Evolutionary conservation across 2,888 invertebrate genomes (phyloP), one percentile per base, ranked within the genome.

Genomic region (Germaria angustata): DNA sequence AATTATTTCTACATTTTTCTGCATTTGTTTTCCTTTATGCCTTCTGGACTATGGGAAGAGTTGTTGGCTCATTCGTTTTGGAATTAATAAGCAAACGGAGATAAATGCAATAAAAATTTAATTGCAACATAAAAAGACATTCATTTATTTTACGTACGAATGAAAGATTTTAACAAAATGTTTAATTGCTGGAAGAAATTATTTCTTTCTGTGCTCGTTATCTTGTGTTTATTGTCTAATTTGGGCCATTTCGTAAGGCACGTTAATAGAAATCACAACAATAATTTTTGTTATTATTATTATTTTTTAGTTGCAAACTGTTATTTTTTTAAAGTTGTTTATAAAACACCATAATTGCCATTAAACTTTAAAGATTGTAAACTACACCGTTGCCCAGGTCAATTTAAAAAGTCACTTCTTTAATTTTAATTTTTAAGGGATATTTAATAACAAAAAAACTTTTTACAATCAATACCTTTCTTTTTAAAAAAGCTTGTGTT

Each of bases 101-200:
- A 55, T 75, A 65, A 65, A 75, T 66, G 57, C 15, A 39, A 57
- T 55, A 49, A 79, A 79, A 22, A 17, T 49, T 69, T 77, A 77
- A 76, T 66, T 59, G 76, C 59, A 41, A 34, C 81, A 72, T 76
- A 66, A 65, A 69, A 55, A 65, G 55, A 76, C 63, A 65, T 71
- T 57, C n/a, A 39, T n/a, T 15, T 34, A 36, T 73, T 73, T 72
- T 15, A 32, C 32, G 57, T 15, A 44, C 32, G 22, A 28, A 20
- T 32, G 13, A 6, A 69, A 69, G 55, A 44, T 53, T 61, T 49
- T 24, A 66, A 36, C 63, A 22, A 61, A 53, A 17, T 44, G 9
- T 65, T 69, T 36, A 76, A 49, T 59, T 59, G n/a, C 22, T 71
- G 49, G 24, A 59, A 32, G 36, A 72, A 55, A 57, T 32, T 24